These are phyloP conservation scores for Geophilus truncorum DNA, from an alignment of 2,888 invertebrate species.

Conservation along the genomic window DNA sequence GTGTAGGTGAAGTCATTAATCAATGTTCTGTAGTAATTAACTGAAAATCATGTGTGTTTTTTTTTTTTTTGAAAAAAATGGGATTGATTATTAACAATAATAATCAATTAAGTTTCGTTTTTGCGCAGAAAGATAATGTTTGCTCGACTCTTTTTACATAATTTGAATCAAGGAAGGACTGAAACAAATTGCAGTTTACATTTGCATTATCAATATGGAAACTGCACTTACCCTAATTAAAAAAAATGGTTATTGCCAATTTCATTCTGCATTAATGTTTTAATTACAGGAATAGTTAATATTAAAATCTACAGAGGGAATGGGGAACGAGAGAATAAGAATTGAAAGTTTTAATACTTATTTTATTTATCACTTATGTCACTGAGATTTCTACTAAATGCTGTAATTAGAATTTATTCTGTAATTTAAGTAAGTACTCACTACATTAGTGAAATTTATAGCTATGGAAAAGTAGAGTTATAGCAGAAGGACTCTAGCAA, in stretches of 20 bases:
- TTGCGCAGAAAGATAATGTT: too few relatives aligned
- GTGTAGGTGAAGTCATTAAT: background rate
- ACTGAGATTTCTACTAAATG: background rate
- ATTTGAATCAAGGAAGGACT: background rate
- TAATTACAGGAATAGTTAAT: background rate
- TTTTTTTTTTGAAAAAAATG: too few relatives aligned
- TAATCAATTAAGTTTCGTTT: background rate
- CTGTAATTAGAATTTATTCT: background rate
- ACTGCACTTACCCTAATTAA: background rate
- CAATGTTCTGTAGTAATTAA: slow-evolving; percentile 1
- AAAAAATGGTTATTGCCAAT: background rate
- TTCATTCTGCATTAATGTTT: background rate
- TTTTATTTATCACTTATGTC: background rate
- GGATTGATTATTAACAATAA: too few relatives aligned
- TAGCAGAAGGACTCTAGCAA: too few relatives aligned
- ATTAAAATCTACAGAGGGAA: background rate
- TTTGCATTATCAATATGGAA: background rate
- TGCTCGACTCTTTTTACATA: background rate
- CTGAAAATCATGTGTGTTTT: background rate
- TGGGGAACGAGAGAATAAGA: background rate
- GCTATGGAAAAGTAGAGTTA: too few relatives aligned
- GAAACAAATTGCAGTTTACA: background rate
- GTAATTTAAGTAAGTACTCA: background rate
- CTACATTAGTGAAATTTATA: background rate
- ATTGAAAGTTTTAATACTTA: background rate